Conservation (phyloP, 2,797 vertebrate species). For the Sebastes taczanowskii region DNA sequence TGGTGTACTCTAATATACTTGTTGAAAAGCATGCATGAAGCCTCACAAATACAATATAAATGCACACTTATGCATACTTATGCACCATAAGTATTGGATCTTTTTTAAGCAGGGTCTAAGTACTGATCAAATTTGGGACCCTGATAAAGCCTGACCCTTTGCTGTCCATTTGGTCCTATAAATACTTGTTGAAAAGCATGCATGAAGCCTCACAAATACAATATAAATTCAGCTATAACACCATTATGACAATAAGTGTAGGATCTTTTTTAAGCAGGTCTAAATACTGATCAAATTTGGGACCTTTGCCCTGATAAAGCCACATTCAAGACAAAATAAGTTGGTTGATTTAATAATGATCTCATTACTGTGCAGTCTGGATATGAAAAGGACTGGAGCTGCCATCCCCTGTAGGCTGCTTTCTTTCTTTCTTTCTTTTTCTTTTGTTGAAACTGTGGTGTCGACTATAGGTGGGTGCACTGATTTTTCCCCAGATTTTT, state of each 20-base stretch:
- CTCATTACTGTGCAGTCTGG: constrained; percentile 40
- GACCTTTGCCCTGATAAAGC: background rate
- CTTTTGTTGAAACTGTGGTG: constrained; percentile 36
- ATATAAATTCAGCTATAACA: background rate
- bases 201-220: background rate
- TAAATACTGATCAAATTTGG: background rate
- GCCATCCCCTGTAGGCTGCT: constrained; percentile 34
- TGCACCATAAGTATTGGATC: background rate
- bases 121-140: background rate
- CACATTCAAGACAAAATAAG: background rate
- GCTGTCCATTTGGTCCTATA: constrained; percentile 3
- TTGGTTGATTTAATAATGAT: constrained; percentile 39
- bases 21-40: background rate
- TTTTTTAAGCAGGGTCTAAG: background rate
- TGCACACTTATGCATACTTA: background rate
- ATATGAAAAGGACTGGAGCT: constrained; percentile 22
- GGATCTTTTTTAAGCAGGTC: background rate
- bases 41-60: background rate
- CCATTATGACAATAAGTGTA: background rate
- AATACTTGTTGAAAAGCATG: constrained; percentile 13
- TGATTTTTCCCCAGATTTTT: constrained; percentile 26
- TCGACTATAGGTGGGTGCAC: too few relatives aligned
- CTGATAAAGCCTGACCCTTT: background rate
- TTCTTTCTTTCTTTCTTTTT: constrained; percentile 27
- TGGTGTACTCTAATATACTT: constrained; percentile 12